phyloP scores from a whole-genome alignment of 2,797 vertebrate genomes.

The Anguilla megastoma region DNA sequence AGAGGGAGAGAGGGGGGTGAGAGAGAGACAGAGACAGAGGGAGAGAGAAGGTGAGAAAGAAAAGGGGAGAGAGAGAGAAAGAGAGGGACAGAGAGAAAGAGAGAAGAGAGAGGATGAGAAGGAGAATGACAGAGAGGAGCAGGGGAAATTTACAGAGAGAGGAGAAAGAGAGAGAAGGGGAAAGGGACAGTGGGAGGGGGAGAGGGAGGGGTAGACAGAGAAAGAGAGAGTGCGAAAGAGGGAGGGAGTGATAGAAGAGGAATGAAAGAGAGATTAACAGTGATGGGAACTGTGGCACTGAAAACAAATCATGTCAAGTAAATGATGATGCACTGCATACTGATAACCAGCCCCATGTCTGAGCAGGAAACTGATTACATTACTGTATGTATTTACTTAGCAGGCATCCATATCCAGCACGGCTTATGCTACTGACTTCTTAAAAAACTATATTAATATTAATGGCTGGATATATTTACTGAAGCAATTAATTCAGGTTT shows the following conservation, averaged over 20 bases:
- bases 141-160: background rate
- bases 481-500: slow-evolving; percentile 6
- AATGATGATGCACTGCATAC: slow-evolving; percentile 53
- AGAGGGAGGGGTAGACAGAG: background rate
- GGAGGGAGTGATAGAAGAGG: background rate
- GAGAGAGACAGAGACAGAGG: background rate
- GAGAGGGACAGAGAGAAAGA: background rate
- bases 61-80: slow-evolving; percentile 1
- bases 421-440: background rate
- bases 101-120: background rate
- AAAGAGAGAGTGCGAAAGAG: background rate
- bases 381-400: background rate
- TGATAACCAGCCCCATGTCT: slow-evolving; percentile 69
- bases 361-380: slow-evolving; percentile 62
- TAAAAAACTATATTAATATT: background rate
- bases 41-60: background rate
- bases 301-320: slow-evolving; percentile 63
- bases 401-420: background rate
- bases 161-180: background rate
- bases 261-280: background rate
- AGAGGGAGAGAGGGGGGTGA: background rate
- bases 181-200: background rate
- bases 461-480: background rate
- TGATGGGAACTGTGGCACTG: slow-evolving; percentile 42
- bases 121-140: background rate